These are phyloP conservation scores for Sepiola atlantica DNA, from an alignment of 2,888 invertebrate genomes.

Conservation along the genomic window DNA sequence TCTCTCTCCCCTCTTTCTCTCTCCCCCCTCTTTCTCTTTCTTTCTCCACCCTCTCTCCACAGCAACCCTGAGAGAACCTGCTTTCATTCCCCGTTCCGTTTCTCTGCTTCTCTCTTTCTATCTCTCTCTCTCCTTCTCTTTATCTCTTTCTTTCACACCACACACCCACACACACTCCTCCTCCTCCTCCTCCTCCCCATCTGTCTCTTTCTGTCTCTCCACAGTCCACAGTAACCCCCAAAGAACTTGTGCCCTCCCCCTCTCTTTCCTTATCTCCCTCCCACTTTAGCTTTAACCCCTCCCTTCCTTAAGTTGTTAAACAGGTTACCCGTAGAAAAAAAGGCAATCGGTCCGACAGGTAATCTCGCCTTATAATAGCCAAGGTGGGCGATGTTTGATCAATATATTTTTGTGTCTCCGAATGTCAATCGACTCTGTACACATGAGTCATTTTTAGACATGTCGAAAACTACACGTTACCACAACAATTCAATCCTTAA, in stretches of 20 bases:
- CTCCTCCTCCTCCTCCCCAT: too few species aligned
- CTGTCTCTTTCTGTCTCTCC: background rate
- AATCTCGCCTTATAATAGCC: background rate
- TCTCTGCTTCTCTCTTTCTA: too few species aligned
- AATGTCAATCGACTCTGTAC: background rate
- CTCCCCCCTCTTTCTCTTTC: background rate
- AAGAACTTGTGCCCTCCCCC: background rate
- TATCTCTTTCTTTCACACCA: too few species aligned
- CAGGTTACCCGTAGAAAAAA: background rate
- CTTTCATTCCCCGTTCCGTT: too few species aligned
- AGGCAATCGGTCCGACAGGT: background rate
- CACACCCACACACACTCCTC: too few species aligned
- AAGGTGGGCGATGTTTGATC: background rate
- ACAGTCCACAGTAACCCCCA: too few species aligned
- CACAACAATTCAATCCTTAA: background rate
- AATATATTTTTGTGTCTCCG: background rate
- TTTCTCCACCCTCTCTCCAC: background rate
- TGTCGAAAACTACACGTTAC: background rate
- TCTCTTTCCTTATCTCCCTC: background rate
- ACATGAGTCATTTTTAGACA: background rate
- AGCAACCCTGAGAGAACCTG: too few species aligned
- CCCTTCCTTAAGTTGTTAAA: background rate
- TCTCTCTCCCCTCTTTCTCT: background rate
- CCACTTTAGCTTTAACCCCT: background rate
- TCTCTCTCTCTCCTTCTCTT: too few species aligned